phyloP scores from a whole-genome alignment of 2,797 vertebrate species.

The Pseudopleuronectes americanus region DNA sequence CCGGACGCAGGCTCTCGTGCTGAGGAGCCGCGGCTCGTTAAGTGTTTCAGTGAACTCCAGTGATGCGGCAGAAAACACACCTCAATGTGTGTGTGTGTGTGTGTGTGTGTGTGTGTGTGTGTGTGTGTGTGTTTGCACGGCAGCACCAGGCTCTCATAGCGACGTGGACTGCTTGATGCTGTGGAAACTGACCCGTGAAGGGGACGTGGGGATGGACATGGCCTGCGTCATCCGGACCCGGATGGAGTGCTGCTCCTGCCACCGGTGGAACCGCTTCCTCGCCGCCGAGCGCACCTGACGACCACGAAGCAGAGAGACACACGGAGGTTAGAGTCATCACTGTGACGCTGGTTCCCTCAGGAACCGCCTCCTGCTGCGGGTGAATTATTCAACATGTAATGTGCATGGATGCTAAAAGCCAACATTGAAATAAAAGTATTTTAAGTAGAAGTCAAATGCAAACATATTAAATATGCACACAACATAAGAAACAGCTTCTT shows the following conservation, averaged over 20 bases:
- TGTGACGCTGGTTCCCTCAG: no score
- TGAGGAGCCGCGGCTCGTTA: constrained; percentile 29
- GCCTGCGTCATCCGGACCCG: constrained; percentile 89
- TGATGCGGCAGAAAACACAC: constrained; percentile 53
- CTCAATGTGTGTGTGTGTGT: constrained; percentile 14
- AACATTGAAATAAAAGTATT: background rate
- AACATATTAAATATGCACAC: background rate
- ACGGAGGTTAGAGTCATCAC: background rate
- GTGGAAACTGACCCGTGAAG: constrained; percentile 86
- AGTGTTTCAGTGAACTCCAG: constrained; percentile 53
- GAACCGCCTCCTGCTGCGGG: background rate
- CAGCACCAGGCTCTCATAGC: constrained; percentile 78
- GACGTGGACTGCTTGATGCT: constrained; percentile 94
- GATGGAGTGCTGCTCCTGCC: constrained; percentile 96
- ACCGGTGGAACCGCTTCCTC: constrained; percentile 92
- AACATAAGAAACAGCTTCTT: background rate
- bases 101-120: constrained; percentile 15
- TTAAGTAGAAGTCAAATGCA: background rate
- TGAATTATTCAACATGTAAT: background rate
- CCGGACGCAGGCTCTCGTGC: constrained; percentile 34
- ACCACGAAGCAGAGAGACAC: background rate
- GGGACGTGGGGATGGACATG: constrained; percentile 96
- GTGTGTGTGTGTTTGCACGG: constrained; percentile 6
- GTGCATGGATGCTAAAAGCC: background rate
- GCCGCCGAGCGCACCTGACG: constrained; percentile 90